Conservation (phyloP, 1,140 invertebrate species). For the Zaprionus capensis region DNA sequence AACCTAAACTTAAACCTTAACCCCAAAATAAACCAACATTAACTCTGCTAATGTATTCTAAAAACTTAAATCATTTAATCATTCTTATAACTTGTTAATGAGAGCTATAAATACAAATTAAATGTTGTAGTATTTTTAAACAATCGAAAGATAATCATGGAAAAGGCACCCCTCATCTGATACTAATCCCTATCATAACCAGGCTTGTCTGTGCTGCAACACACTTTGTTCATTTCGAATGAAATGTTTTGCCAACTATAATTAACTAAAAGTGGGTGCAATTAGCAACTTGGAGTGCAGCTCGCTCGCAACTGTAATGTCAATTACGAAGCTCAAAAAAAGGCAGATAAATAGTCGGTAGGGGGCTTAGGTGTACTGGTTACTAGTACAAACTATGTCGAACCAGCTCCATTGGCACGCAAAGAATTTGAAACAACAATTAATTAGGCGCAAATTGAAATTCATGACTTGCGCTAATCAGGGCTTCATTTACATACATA, state of each 20-base stretch:
- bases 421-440: conserved; percentile 74
- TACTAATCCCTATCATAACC: background rate
- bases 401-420: conserved; percentile 47
- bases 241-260: conserved; percentile 20
- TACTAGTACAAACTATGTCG: conserved; percentile 5
- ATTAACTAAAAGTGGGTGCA: conserved; percentile 26
- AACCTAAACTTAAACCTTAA: too few species aligned
- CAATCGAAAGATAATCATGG: background rate
- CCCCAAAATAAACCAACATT: too few species aligned
- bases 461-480: conserved; percentile 76
- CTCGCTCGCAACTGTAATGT: conserved; percentile 28
- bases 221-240: conserved; percentile 19
- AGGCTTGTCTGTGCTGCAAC: conserved; percentile 9
- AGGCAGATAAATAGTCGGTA: conserved; percentile 16
- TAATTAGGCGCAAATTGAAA: conserved; percentile 78
- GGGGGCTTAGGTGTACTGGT: conserved; percentile 7
- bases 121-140: background rate
- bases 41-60: too few species aligned
- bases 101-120: too few species aligned
- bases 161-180: background rate
- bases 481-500: conserved; percentile 65
- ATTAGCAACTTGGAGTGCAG: conserved; percentile 30
- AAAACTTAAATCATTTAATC: too few species aligned
- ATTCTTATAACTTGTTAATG: too few species aligned
- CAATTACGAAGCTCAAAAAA: conserved; percentile 32